Conservation (phyloP, 2,888 invertebrate species). For the Caenorhabditis afra region DNA sequence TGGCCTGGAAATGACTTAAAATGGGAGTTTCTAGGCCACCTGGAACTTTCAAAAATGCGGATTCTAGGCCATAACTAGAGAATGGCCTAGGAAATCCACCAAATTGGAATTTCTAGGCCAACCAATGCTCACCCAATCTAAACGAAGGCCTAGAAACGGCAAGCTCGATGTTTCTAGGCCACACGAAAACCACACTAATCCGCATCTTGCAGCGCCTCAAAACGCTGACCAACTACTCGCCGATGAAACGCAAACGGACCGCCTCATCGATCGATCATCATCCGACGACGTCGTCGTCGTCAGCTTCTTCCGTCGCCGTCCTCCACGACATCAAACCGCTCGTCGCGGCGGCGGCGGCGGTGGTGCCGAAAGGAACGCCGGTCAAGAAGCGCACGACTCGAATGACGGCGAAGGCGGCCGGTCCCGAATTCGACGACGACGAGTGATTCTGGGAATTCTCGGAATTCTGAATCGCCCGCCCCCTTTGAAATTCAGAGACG, state of each 20-base stretch:
- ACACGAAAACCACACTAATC: not conserved
- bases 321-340: slow-evolving; percentile 37
- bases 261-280: slow-evolving; percentile 34
- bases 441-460: too few relatives aligned
- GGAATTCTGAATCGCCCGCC: not conserved
- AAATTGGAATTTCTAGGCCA: too few relatives aligned
- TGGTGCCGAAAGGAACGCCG: slow-evolving; percentile 32
- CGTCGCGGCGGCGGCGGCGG: not conserved
- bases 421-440: slow-evolving; percentile 52
- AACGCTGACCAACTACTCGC: slow-evolving; percentile 37
- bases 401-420: slow-evolving; percentile 38
- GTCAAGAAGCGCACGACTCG: slow-evolving; percentile 43
- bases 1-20: too few relatives aligned
- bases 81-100: too few relatives aligned
- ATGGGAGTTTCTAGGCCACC: too few relatives aligned
- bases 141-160: not conserved
- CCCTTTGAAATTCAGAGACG: too few relatives aligned
- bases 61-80: too few relatives aligned
- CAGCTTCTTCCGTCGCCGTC: not conserved
- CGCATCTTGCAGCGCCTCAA: slow-evolving; percentile 48
- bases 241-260: slow-evolving; percentile 51
- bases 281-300: not conserved
- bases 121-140: too few relatives aligned
- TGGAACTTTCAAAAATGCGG: too few relatives aligned
- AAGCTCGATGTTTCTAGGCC: not conserved